Evolutionary conservation across 2,888 invertebrate species (phyloP), one percentile per base, ranked within the genome.

Genomic region (Microlaimidae sp.): DNA sequence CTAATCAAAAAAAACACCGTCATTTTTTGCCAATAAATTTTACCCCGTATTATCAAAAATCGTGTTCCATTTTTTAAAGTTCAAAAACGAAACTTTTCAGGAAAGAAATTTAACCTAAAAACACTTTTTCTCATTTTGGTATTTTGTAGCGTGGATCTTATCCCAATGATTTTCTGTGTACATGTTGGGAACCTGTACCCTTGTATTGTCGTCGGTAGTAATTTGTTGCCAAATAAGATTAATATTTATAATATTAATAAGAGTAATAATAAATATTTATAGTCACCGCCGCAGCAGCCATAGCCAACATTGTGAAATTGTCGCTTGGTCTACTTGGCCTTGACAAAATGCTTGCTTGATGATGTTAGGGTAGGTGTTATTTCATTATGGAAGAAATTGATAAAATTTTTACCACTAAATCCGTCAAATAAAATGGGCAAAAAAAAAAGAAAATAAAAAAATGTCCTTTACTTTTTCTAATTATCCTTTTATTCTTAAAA

Each of bases 271-370:
- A n/a, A n/a, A 43, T 47, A 23, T 61, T 73, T 78, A 29, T 73
- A 95, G 95, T 97, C 40, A 88, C 87, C 83, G 95, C 97, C 54
- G 92, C 90, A 27, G 80, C 82, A 60, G 82, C 95, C 3, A 95
- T 99, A 68, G 88, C 97, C 42, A 99, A 99, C 74, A 90, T 99
- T 66, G 93, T 99, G 4, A 99, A 97, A 74, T 92, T 89, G 70
- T 97, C 95, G 0, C 75, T 99, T 59, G 97, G 97, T 0, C 97
- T 97, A 0, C 89, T 95, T 3, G 97, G 97, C 4, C 78, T 99
- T 59, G 97, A 99, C 73, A 99, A 99, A 78, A 99, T 99, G 97
- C 75, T 99, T 64, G 95, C n/a, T 99, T 0, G 97, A 99, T 76
- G 97, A 99, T 70, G 90, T 99, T 73, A 97, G 97, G 63, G 80